Conservation (phyloP, 1,140 invertebrate species). For the Mizuhopecten yessoensis region DNA sequence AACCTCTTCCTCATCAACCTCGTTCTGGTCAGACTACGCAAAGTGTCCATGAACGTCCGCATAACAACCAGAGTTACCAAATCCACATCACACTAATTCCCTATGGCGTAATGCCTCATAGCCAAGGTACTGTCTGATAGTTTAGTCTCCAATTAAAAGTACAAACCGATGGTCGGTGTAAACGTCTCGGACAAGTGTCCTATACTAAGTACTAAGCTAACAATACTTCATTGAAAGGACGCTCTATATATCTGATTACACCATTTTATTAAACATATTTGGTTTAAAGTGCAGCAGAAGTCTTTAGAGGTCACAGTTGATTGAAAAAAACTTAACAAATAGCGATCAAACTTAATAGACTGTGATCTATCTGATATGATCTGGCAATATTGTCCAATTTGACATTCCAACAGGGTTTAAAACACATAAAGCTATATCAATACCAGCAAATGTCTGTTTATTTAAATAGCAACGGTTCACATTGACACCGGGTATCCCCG, state of each 20-base stretch:
- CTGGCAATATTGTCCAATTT: background rate
- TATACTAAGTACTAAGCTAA: no score
- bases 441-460: background rate
- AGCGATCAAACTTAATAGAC: background rate
- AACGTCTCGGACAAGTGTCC: no score
- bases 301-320: background rate
- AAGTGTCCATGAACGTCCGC: no score
- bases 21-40: no score
- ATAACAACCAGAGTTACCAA: no score
- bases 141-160: no score
- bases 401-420: constrained; percentile 6
- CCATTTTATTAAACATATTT: background rate
- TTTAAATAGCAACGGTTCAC: constrained; percentile 33
- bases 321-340: background rate
- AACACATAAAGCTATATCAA: background rate
- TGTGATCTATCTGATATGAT: background rate
- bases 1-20: no score
- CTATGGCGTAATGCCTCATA: no score
- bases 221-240: no score
- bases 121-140: no score
- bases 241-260: constrained; percentile 12
- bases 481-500: background rate
- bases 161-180: no score
- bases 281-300: background rate
- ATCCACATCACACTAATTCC: no score